Evolutionary conservation across 2,113 vertebrate species (phyloP).

Genomic region (Apteryx owenii): DNA sequence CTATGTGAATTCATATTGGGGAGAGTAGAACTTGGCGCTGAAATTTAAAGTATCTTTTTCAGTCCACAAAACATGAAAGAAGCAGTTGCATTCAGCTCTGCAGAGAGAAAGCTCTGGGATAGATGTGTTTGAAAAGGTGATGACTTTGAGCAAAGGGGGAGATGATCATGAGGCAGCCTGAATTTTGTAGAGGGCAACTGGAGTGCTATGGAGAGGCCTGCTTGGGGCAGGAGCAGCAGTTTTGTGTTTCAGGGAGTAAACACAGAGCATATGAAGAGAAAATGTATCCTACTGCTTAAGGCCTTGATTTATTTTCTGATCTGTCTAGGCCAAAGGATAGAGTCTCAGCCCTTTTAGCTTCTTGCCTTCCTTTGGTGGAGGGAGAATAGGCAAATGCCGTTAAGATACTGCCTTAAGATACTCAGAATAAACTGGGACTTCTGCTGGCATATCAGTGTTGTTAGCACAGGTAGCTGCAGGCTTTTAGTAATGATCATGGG

Average conservation of each 20-base stretch:
- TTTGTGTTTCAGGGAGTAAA: neutral
- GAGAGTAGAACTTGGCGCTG: neutral
- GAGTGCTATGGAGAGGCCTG: neutral
- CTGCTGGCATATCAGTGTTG: fast-evolving
- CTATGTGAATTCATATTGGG: neutral
- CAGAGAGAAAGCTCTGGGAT: neutral
- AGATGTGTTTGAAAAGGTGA: neutral
- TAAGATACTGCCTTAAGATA: neutral
- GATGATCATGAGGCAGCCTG: neutral
- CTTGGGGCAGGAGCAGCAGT: neutral
- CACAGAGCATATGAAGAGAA: neutral
- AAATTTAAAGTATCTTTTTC: neutral
- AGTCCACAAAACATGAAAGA: neutral
- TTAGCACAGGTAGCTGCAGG: neutral
- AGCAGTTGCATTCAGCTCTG: neutral
- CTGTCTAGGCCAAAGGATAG: neutral
- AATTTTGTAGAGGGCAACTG: neutral
- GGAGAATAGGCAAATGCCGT: neutral
- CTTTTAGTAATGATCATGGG: neutral
- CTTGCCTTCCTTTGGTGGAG: neutral
- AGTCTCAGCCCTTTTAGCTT: neutral
- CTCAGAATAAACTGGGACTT: neutral
- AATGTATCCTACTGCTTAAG: neutral
- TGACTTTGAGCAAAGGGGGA: neutral
- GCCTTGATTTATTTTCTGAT: neutral